Conservation (phyloP, 2,797 vertebrate species). For the Liasis olivaceus region DNA sequence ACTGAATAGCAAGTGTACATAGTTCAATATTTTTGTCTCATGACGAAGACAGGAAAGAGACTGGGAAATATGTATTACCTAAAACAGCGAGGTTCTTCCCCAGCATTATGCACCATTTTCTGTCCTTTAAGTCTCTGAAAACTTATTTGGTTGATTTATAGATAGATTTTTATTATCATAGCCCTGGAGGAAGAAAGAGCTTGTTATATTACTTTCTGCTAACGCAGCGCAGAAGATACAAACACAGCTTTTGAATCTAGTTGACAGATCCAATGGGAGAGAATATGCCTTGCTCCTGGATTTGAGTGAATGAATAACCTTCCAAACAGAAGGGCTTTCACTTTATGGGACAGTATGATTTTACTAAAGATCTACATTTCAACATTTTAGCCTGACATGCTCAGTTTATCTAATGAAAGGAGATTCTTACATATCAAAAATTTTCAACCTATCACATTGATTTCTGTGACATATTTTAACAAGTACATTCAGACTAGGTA, state of each 20-base stretch:
- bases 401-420: conserved; percentile 33
- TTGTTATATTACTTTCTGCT: conserved; percentile 12
- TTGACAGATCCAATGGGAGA: background rate
- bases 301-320: conserved; percentile 23
- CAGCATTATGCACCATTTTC: conserved; percentile 19
- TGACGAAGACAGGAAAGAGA: conserved; percentile 26
- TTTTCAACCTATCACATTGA: conserved; percentile 2
- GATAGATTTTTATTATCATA: conserved; percentile 31
- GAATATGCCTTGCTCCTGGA: conserved; percentile 21
- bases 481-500: background rate
- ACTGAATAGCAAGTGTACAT: conserved; percentile 19
- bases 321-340: conserved; percentile 13
- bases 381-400: background rate
- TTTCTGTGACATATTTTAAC: background rate
- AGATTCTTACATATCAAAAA: conserved; percentile 1
- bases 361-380: conserved; percentile 9
- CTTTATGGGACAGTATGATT: conserved; percentile 11
- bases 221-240: conserved; percentile 25
- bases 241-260: conserved; percentile 26
- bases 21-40: background rate
- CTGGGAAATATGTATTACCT: conserved; percentile 30
- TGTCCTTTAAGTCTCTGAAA: conserved; percentile 48
- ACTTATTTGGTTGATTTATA: conserved; percentile 48
- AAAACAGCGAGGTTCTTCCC: conserved; percentile 17
- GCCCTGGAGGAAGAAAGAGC: conserved; percentile 33